These are phyloP conservation scores for Drosophila tropicalis DNA, from an alignment of 1,140 invertebrate genomes.

Conservation along the genomic window DNA sequence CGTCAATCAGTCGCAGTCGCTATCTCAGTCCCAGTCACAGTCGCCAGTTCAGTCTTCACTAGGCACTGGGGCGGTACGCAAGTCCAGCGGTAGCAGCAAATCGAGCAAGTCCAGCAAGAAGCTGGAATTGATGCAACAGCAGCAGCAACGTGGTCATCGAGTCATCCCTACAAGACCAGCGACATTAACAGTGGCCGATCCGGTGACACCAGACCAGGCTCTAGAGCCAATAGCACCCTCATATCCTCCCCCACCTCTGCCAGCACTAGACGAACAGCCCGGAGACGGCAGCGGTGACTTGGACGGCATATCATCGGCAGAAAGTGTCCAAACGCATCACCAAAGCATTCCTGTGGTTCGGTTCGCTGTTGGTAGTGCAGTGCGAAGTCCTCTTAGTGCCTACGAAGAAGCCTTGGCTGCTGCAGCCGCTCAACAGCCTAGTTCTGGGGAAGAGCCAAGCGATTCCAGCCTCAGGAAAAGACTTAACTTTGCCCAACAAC, in stretches of 20 bases:
- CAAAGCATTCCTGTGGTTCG: conserved; percentile 47
- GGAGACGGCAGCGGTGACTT: conserved; percentile 39
- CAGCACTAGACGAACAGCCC: conserved; percentile 51
- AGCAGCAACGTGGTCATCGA: conserved; percentile 71
- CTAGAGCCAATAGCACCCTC: conserved; percentile 42
- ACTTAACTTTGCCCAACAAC: conserved; percentile 61
- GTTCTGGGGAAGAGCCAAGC: conserved; percentile 60
- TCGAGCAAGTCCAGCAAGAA: conserved; percentile 49
- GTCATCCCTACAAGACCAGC: conserved; percentile 26
- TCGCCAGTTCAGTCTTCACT: conserved; percentile 48
- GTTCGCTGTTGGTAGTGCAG: conserved; percentile 76
- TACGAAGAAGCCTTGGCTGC: conserved; percentile 66
- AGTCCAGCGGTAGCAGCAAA: conserved; percentile 25
- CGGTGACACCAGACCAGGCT: conserved; percentile 35
- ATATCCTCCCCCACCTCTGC: conserved; percentile 27
- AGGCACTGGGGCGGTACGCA: conserved; percentile 53
- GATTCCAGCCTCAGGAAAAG: conserved; percentile 67
- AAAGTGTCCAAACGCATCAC: conserved; percentile 56
- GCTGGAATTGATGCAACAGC: conserved; percentile 66
- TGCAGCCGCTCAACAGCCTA: conserved; percentile 63
- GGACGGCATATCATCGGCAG: conserved; percentile 66
- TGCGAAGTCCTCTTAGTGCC: conserved; percentile 59
- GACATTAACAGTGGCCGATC: conserved; percentile 50
- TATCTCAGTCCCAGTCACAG: conserved; percentile 1
- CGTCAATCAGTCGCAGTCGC: conserved; percentile 22